Percentiles rank a stretch among this genome's conserved stretches.
phyloP scores from a whole-genome alignment of 2,888 invertebrate genomes.

The Flabesymbios commensalis region DNA sequence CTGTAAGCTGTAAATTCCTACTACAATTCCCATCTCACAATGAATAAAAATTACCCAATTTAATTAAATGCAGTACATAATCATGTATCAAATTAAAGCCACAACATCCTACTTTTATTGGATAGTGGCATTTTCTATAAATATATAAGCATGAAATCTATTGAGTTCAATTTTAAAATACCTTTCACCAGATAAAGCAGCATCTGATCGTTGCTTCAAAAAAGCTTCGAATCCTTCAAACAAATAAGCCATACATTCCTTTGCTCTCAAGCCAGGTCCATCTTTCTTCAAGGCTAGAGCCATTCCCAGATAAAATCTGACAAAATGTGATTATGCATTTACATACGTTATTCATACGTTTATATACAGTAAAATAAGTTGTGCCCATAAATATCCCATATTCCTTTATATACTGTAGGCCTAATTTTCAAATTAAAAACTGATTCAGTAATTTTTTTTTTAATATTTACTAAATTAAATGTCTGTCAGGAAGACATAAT shows the following conservation, averaged over 20 bases:
- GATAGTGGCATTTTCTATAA: not conserved
- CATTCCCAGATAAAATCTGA: conserved; percentile 56
- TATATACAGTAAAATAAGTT: too few relatives aligned
- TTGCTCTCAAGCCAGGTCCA: conserved; percentile 48
- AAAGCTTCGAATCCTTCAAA: conserved; percentile 51
- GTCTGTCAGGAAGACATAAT: too few relatives aligned
- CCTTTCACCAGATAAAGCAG: conserved; percentile 46
- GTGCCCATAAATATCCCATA: too few relatives aligned
- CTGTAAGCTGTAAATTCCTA: too few relatives aligned
- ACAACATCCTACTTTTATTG: not conserved
- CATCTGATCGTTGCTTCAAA: conserved; percentile 44
- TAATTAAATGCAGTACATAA: too few relatives aligned
- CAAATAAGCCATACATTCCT: conserved; percentile 50
- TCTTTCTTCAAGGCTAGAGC: conserved; percentile 51
- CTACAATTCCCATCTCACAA: too few relatives aligned
- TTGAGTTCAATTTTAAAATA: too few relatives aligned
- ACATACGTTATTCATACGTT: not conserved
- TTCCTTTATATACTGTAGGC: too few relatives aligned
- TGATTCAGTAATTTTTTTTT: too few relatives aligned
- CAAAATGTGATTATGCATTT: not conserved
- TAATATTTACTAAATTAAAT: too few relatives aligned
- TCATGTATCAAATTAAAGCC: not conserved
- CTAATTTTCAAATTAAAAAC: too few relatives aligned
- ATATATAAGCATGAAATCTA: conserved; percentile 19
- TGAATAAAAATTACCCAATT: too few relatives aligned